Evolutionary conservation across 1,140 invertebrate genomes (phyloP).

Genomic region (Phenacoccus solenopsis): DNA sequence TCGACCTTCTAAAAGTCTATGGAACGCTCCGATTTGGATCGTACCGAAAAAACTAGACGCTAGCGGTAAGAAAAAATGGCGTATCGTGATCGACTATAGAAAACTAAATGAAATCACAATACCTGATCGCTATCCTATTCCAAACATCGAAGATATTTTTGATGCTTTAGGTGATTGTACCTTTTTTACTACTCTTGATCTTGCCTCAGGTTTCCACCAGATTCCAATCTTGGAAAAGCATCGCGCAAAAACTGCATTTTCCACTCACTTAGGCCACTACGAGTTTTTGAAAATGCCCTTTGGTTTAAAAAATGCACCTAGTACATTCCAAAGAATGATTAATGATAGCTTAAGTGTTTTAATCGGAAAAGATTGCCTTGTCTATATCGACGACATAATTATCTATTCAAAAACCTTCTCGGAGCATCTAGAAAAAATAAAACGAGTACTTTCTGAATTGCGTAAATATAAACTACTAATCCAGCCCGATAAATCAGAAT

Average conservation of each 20-base stretch:
- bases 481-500: no score
- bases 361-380: not conserved
- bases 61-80: conserved; percentile 24
- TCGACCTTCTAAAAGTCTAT: conserved; percentile 19
- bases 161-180: conserved; percentile 31
- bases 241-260: conserved; percentile 38
- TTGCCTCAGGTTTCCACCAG: conserved; percentile 39
- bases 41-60: conserved; percentile 27
- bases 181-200: conserved; percentile 37
- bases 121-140: conserved; percentile 36
- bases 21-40: conserved; percentile 22
- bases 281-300: conserved; percentile 35
- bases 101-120: conserved; percentile 27
- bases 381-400: conserved; percentile 22
- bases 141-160: conserved; percentile 36
- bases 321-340: conserved; percentile 34
- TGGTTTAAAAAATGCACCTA: conserved; percentile 34
- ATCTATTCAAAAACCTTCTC: not conserved
- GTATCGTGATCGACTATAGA: conserved; percentile 28
- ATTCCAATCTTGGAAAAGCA: conserved; percentile 32
- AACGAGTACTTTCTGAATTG: not conserved
- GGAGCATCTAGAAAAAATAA: not conserved
- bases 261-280: conserved; percentile 29
- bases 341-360: not conserved
- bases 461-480: no score